phyloP scores from a whole-genome alignment of 2,888 invertebrate species.

The Drosophila robusta region DNA sequence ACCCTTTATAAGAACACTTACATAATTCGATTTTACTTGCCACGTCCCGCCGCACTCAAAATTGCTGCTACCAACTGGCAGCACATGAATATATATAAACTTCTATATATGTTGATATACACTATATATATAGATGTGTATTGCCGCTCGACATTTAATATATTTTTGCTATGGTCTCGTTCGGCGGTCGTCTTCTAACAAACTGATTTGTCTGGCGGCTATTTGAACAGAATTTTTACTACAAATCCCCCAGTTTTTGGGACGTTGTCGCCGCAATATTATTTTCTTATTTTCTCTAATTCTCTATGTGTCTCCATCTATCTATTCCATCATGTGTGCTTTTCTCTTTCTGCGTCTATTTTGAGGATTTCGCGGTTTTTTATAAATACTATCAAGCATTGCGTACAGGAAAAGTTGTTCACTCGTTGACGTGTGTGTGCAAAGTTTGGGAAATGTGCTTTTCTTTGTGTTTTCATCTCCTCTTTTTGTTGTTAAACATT shows the following conservation, averaged over 20 bases:
- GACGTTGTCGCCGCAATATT: conserved; percentile 46
- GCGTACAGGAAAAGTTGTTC: conserved; percentile 31
- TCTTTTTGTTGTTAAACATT: conserved; percentile 60
- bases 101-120: conserved; percentile 49
- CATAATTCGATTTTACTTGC: conserved; percentile 71
- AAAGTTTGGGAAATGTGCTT: conserved; percentile 19
- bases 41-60: conserved; percentile 72
- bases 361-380: conserved; percentile 53
- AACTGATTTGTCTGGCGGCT: conserved; percentile 73
- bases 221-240: conserved; percentile 72
- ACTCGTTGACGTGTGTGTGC: conserved; percentile 31
- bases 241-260: conserved; percentile 44
- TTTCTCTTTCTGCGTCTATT: conserved; percentile 48
- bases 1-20: conserved; percentile 55
- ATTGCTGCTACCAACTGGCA: conserved; percentile 70
- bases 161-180: conserved; percentile 74
- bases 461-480: background rate
- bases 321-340: conserved; percentile 33
- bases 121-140: conserved; percentile 2
- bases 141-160: conserved; percentile 67
- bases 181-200: conserved; percentile 82
- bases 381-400: conserved; percentile 34
- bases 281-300: conserved; percentile 22
- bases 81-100: conserved; percentile 55
- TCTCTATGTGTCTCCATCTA: conserved; percentile 34